These are phyloP conservation scores for Stenodema calcarata DNA, from an alignment of 2,888 invertebrate species.

Conservation along the genomic window DNA sequence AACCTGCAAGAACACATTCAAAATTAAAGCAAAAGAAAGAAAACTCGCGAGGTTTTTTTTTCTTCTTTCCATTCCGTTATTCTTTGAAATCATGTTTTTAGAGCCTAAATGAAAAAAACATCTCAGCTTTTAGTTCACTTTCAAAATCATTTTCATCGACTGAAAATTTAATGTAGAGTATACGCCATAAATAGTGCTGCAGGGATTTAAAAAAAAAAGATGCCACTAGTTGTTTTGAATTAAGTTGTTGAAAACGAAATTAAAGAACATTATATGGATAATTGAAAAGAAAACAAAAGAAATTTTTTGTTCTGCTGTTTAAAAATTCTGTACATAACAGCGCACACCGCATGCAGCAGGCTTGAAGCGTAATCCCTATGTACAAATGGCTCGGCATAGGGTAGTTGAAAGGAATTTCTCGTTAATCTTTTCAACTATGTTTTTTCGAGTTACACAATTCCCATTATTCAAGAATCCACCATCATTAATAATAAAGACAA, in stretches of 20 bases:
- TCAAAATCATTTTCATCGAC: neutral
- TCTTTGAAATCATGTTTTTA: neutral
- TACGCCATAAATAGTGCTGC: neutral
- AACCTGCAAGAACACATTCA: neutral
- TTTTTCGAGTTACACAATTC: neutral
- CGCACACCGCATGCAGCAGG: neutral
- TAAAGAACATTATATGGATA: neutral
- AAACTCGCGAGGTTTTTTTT: neutral
- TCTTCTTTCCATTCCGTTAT: neutral
- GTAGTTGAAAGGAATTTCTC: neutral
- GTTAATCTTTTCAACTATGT: neutral
- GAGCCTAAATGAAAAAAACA: neutral
- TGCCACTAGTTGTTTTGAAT: neutral
- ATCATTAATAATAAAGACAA: constrained; percentile 10
- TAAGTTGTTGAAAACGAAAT: neutral
- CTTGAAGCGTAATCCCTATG: neutral
- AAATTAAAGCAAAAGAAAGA: neutral
- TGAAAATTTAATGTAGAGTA: neutral
- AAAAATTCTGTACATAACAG: neutral
- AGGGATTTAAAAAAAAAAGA: neutral
- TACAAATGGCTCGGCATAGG: constrained; percentile 21
- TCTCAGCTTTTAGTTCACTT: neutral
- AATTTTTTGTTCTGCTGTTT: neutral
- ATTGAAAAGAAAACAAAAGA: neutral
- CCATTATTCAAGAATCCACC: neutral